phyloP scores from a whole-genome alignment of 1,140 invertebrate genomes.

The Papilio xuthus region DNA sequence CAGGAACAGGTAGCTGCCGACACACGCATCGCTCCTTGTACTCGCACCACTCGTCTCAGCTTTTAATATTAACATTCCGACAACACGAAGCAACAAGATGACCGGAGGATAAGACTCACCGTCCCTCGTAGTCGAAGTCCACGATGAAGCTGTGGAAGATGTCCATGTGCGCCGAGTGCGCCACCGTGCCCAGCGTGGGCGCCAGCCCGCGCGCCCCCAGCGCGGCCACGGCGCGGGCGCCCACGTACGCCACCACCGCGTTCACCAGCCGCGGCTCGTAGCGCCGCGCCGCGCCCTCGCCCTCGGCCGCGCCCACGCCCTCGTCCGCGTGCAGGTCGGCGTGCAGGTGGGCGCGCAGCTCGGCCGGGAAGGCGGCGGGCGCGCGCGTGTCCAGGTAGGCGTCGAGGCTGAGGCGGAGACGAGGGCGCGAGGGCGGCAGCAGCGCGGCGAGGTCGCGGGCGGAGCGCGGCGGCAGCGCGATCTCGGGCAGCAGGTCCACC shows the following conservation, averaged over 20 bases:
- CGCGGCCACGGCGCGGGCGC: constrained; percentile 95
- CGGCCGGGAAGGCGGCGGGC: constrained; percentile 97
- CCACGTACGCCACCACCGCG: constrained; percentile 98
- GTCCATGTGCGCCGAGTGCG: constrained; percentile 99
- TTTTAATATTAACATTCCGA: no score
- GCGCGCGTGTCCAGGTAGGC: constrained; percentile 97
- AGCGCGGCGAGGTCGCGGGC: constrained; percentile 94
- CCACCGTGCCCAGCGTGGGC: constrained; percentile 97
- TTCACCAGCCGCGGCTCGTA: constrained; percentile 99
- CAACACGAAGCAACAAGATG: no score
- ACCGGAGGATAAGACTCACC: no score
- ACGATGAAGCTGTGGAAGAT: constrained; percentile 99
- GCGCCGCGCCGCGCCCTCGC: constrained; percentile 92
- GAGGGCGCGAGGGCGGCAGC: constrained; percentile 92
- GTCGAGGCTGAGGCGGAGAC: constrained; percentile 96
- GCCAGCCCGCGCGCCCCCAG: constrained; percentile 93
- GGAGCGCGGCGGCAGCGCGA: constrained; percentile 92
- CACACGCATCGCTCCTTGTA: background rate
- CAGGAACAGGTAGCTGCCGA: constrained; percentile 92
- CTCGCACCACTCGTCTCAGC: no score
- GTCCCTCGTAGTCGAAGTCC: constrained; percentile 97
- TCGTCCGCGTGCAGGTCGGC: background rate
- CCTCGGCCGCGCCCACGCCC: constrained; percentile 42
- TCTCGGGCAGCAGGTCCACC: constrained; percentile 95
- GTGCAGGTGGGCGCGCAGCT: constrained; percentile 95